Percentiles rank a stretch among this genome's conserved stretches.
Evolutionary conservation across 2,888 invertebrate genomes (phyloP).

Genomic region (Agrotis ipsilon): DNA sequence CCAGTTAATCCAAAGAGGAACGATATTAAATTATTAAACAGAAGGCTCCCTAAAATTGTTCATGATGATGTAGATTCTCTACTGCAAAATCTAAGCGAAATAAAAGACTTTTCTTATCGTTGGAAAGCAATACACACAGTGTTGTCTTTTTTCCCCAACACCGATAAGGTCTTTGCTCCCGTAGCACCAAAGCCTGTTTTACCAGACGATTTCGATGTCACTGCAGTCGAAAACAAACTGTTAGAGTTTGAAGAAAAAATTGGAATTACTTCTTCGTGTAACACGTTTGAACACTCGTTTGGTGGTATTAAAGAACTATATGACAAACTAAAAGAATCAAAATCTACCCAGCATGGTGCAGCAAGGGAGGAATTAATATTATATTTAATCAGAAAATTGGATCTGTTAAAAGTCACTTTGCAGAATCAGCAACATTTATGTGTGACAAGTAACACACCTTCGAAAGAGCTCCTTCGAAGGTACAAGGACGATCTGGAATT

Average conservation of each 20-base stretch:
- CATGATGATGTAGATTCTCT: not conserved
- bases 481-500: constrained; percentile 24
- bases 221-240: not conserved
- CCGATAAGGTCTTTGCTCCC: not conserved
- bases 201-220: not conserved
- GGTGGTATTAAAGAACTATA: constrained; percentile 10
- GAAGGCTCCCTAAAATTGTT: not conserved
- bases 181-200: not conserved
- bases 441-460: too few relatives aligned
- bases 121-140: constrained; percentile 15
- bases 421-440: not conserved
- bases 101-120: not conserved
- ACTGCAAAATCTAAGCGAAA: not conserved
- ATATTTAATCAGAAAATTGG: constrained; percentile 19
- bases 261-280: not conserved
- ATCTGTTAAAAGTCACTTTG: constrained; percentile 9
- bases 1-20: not conserved
- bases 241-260: not conserved
- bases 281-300: not conserved
- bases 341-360: not conserved
- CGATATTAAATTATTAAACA: not conserved
- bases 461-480: not conserved
- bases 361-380: constrained; percentile 13
- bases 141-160: not conserved
- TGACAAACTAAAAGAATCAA: not conserved